A percentile compares a stretch with the other conserved stretches of the same genome.
These are phyloP conservation scores for Kuschelorhynchus macadamiae DNA, from an alignment of 2,888 invertebrate species.

Conservation along the genomic window DNA sequence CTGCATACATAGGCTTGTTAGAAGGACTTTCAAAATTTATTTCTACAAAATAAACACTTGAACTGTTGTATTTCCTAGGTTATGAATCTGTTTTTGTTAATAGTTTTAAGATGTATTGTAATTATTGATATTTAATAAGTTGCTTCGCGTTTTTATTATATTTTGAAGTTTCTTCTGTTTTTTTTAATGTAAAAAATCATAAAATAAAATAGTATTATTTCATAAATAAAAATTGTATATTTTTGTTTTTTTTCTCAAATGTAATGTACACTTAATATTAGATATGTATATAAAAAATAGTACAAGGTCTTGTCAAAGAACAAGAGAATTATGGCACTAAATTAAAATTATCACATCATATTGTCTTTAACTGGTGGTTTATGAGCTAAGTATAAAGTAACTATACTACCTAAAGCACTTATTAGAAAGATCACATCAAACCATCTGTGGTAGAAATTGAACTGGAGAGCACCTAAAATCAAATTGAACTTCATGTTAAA, in stretches of 20 bases:
- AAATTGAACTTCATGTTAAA: neutral
- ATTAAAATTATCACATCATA: conserved; percentile 49
- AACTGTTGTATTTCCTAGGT: conserved; percentile 14
- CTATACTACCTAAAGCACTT: conserved; percentile 95
- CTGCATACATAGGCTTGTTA: conserved; percentile 89
- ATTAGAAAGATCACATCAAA: conserved; percentile 99
- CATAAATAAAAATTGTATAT: neutral
- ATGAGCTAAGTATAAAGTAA: conserved; percentile 95
- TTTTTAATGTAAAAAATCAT: conserved; percentile 21
- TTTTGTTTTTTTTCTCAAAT: neutral
- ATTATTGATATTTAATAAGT: conserved; percentile 22
- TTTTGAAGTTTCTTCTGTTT: conserved; percentile 29
- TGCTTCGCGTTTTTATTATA: conserved; percentile 32
- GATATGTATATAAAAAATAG: neutral
- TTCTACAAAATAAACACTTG: conserved; percentile 70
- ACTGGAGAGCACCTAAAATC: conserved; percentile 87
- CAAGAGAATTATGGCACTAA: neutral
- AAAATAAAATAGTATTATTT: conserved; percentile 22
- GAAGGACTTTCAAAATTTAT: conserved; percentile 91
- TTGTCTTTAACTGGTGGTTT: conserved; percentile 72
- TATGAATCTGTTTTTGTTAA: conserved; percentile 20
- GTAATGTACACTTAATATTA: neutral
- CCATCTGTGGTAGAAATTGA: conserved; percentile 99
- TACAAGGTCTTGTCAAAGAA: neutral
- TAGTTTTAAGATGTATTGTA: conserved; percentile 21